Evolutionary conservation across 2,797 vertebrate species (phyloP).

Genomic region (Selene dorsalis): DNA sequence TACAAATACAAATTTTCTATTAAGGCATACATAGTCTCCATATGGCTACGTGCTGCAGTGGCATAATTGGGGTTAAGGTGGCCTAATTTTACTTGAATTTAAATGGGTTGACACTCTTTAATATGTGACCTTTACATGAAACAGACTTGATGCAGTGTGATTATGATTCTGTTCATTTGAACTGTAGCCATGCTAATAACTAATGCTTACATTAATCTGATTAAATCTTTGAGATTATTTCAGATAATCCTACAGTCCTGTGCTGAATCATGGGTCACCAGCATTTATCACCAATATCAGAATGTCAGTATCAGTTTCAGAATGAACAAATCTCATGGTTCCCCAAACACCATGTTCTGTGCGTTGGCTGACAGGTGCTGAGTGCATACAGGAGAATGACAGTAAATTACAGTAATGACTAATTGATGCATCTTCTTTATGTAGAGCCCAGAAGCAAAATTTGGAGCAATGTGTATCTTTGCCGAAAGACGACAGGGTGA

Average conservation of each 20-base stretch:
- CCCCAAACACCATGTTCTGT: not conserved
- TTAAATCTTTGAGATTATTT: constrained; percentile 15
- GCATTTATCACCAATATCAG: not conserved
- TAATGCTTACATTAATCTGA: constrained; percentile 6
- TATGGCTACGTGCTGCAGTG: not conserved
- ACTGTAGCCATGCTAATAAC: not conserved
- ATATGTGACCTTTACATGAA: not conserved
- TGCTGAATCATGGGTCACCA: not conserved
- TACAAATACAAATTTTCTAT: too few relatives aligned
- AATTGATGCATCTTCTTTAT: not conserved
- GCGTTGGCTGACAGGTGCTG: not conserved
- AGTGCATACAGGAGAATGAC: not conserved
- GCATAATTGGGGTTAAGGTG: not conserved
- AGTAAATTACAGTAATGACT: not conserved
- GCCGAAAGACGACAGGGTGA: not conserved
- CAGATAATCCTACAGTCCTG: not conserved
- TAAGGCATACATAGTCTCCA: not conserved
- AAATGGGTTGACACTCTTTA: not conserved
- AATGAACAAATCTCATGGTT: constrained; percentile 9
- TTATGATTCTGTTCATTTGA: not conserved
- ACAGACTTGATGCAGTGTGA: not conserved
- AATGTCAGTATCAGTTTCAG: constrained; percentile 2
- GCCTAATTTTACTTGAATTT: not conserved
- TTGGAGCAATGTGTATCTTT: not conserved
- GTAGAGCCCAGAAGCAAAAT: not conserved